Conservation (phyloP, 35 echinoderm and acorn worm genomes). For the Heliocidaris tuberculata region DNA sequence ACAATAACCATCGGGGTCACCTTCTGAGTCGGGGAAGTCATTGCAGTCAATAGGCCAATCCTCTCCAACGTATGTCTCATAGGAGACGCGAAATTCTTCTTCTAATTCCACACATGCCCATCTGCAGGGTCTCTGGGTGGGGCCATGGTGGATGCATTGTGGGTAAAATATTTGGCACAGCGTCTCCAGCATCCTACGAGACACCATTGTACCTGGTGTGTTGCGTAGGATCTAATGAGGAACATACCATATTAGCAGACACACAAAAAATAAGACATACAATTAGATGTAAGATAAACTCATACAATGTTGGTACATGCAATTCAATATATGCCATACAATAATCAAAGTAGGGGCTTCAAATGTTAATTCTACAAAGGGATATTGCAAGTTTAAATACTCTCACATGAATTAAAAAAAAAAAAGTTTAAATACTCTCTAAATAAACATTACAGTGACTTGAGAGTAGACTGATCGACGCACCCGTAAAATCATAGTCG, state of each 20-base stretch:
- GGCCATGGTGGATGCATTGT: slow-evolving; percentile 10
- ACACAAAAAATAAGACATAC: too few relatives aligned
- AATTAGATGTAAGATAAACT: not conserved
- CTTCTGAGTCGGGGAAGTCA: not conserved
- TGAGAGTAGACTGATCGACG: too few relatives aligned
- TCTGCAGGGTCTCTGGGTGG: not conserved
- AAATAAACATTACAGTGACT: too few relatives aligned
- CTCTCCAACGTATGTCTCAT: not conserved
- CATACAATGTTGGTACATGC: too few relatives aligned
- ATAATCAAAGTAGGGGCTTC: too few relatives aligned
- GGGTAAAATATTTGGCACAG: not conserved
- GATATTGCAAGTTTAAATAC: too few relatives aligned
- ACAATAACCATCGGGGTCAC: not conserved
- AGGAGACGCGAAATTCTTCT: not conserved
- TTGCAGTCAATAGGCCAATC: not conserved
- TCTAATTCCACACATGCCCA: not conserved
- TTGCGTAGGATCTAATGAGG: not conserved
- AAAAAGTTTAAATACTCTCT: too few relatives aligned
- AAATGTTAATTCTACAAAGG: too few relatives aligned
- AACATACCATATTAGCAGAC: not conserved
- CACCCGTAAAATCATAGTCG: too few relatives aligned
- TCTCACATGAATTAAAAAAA: too few relatives aligned
- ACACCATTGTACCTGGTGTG: not conserved
- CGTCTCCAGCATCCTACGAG: not conserved
- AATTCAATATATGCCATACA: too few relatives aligned